Evolutionary conservation across 2,888 invertebrate species (phyloP), one percentile per base, ranked within the genome.

Genomic region (Pediacus dermestoides): DNA sequence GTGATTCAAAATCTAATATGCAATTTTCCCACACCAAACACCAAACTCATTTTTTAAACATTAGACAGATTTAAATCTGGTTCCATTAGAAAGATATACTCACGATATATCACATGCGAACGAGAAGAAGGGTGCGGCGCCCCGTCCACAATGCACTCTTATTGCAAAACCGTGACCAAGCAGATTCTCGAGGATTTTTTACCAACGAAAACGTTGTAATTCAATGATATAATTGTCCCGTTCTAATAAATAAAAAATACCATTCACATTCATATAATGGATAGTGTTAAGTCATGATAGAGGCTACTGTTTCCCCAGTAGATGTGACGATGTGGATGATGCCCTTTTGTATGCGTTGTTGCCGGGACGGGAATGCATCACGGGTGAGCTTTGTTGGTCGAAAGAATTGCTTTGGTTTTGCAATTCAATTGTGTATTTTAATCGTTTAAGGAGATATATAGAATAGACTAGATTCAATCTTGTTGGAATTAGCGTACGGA

Each of bases 191-290:
- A 30, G 39, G 53, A 58, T 57, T 65, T 66, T 65, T 64, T 64
- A 60, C 55, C 55, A 43, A 53, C 51, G 53, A 58, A 63, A 64
- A 58, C 58, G 52, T 63, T 62, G 60, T 64, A 67, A 68, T 67
- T 68, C 68, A 64, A 64, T 67, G 63, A 66, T 66, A 66, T 67
- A 66, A 68, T 68, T 68, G 67, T 67, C 60, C 65, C 61, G 7
- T 58, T 63, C 60, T 60, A 60, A 64, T 66, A 64, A 64, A 66
- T 66, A 66, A 66, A 66, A 59, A 65, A 58, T n/a, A 50, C 48
- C 43, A 45, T 50, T 51, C 42, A 37, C 42, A 42, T 39, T n/a
- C n/a, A 38, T 44, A 66, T 59, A 66, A 67, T 65, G 52, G 60
- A 66, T n/a, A 64, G 46, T 39, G 59, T 49, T 56, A 44, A 63